Base-by-base conservation (phyloP, 2,797 vertebrate species). In the Cryptoblepharus egeriae region DNA sequence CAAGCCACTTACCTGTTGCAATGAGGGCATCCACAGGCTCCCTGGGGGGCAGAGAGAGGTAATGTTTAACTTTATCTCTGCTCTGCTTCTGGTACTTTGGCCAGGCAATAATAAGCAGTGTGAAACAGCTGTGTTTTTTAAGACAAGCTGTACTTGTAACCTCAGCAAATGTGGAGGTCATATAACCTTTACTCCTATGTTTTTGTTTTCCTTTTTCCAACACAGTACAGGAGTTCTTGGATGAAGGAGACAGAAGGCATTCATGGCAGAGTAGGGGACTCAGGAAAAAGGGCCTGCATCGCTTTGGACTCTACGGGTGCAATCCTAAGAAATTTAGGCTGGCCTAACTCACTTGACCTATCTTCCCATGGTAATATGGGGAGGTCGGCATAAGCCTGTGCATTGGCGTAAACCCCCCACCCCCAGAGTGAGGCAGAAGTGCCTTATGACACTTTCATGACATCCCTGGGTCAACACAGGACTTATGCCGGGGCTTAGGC, bases 11-110 rank as follows among this genome's bases (percentile, higher is more conserved):
- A 52, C 73, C 68, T 42, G 81, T 67, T 80, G 81, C 82, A 87
- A 28, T 11, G 37, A 15, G 3, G 70, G 79, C 74, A 76, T 8
- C 1, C 0, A 26, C 82, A 37, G 28, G 16, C 88, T 89, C 73
- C 58, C 39, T 1, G 42, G 77, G 89, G 89, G 86, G 63, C 63
- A 49, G 24, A 2, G 11, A 11, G n/a, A 75, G 89, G 52, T 86
- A 86, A 90, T 76, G 52, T 87, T 93, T 92, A 92, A 93, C 82
- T 32, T 63, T 55, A 22, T 52, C 81, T 76, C 32, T 72, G 81
- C 77, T 83, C 80, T 78, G 55, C 57, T 5, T 28, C 65, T 4
- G 57, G 74, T 83, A 57, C 85, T 87, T 87, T 90, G 89, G 83
- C 89, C 89, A 52, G 4, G 35, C 3, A 0, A 58, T 83, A 80